These are phyloP conservation scores for Urosaurus nigricauda DNA, from an alignment of 2,797 vertebrate genomes.

Conservation along the genomic window DNA sequence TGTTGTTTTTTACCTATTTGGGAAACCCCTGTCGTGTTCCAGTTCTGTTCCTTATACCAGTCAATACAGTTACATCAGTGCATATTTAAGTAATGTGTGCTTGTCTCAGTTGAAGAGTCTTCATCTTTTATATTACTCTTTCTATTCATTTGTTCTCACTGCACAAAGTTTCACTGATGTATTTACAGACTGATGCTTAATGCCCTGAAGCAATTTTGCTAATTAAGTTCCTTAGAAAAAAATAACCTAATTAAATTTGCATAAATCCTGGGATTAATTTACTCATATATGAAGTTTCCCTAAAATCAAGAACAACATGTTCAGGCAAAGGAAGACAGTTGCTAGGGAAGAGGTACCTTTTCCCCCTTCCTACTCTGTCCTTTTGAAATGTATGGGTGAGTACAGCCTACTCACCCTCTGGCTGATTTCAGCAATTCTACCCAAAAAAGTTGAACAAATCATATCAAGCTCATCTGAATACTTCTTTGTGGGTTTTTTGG, in stretches of 20 bases:
- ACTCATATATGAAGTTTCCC: not conserved
- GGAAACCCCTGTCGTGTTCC: not conserved
- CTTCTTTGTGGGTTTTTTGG: no score
- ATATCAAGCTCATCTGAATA: not conserved
- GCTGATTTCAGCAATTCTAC: not conserved
- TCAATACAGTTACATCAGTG: not conserved
- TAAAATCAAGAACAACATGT: slow-evolving; percentile 5
- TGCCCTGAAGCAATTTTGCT: slow-evolving; percentile 6
- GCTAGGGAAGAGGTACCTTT: not conserved
- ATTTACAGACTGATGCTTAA: not conserved
- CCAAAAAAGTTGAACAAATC: not conserved
- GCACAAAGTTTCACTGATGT: not conserved
- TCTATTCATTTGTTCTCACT: not conserved
- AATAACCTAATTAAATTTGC: slow-evolving; percentile 8
- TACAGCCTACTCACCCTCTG: not conserved
- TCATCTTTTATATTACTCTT: not conserved
- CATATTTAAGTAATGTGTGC: not conserved
- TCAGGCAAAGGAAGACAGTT: not conserved
- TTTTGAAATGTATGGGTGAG: not conserved
- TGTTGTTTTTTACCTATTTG: not conserved
- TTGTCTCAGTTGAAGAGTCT: not conserved
- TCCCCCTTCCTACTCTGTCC: not conserved
- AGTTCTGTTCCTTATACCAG: not conserved
- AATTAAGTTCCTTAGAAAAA: not conserved
- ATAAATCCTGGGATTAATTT: slow-evolving; percentile 6